Evolutionary conservation across 2,888 invertebrate genomes (phyloP).

Genomic region (Tinea pellionella): DNA sequence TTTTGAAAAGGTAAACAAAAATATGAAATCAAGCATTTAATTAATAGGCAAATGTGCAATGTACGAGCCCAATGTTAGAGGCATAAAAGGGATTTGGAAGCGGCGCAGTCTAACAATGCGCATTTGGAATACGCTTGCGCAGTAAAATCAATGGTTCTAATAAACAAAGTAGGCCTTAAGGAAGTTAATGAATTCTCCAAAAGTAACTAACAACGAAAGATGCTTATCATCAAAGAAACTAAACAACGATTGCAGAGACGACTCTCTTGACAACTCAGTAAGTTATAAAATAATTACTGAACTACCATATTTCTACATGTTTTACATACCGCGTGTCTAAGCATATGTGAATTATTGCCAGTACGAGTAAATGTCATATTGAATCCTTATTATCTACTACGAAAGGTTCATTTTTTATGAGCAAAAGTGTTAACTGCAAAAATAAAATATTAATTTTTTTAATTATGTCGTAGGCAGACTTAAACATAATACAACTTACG

Average conservation of each 20-base stretch:
- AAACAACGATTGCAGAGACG: constrained; percentile 47
- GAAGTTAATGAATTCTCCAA: constrained; percentile 51
- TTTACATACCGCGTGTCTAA: neutral
- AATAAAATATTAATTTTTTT: neutral
- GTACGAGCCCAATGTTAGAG: neutral
- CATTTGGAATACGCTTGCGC: constrained; percentile 10
- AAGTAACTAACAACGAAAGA: constrained; percentile 41
- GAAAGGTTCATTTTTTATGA: neutral
- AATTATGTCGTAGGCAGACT: no score
- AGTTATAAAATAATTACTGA: constrained; percentile 21
- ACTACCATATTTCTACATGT: neutral
- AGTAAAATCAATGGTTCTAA: neutral
- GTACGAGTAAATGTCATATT: neutral
- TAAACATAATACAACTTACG: no score
- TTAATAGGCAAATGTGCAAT: no score
- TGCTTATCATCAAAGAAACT: constrained; percentile 48
- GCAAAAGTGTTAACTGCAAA: no score
- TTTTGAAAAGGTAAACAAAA: no score
- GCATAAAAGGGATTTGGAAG: neutral
- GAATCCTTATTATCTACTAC: neutral
- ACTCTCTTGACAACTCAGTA: constrained; percentile 57
- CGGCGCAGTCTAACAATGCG: neutral
- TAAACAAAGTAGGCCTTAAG: neutral
- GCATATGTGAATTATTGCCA: no score
- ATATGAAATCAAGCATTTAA: no score